phyloP scores from a whole-genome alignment of 2,888 invertebrate species.

The Tenthredo livida region DNA sequence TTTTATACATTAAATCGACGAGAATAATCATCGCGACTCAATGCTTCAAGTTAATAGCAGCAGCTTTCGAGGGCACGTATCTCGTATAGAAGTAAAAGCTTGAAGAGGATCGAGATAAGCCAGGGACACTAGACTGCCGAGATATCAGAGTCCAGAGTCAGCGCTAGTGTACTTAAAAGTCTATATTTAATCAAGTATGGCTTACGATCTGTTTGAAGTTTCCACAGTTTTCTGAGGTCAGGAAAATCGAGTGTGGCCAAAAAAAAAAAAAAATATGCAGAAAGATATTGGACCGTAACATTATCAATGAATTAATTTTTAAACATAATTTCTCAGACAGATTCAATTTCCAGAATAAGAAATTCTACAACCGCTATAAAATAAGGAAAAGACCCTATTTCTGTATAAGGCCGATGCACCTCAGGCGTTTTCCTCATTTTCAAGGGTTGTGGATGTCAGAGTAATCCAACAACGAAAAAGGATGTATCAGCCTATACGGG shows the following conservation, averaged over 20 bases:
- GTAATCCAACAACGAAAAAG: not conserved
- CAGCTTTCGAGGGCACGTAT: not conserved
- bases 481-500: not conserved
- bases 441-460: not conserved
- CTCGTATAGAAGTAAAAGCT: not conserved
- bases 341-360: not conserved
- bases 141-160: constrained; percentile 12
- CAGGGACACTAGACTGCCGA: not conserved
- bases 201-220: not conserved
- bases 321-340: not conserved
- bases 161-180: not conserved
- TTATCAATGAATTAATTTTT: too few relatives aligned
- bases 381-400: not conserved
- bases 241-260: not conserved
- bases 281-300: not conserved
- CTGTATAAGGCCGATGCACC: not conserved
- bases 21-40: not conserved
- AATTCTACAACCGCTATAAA: not conserved
- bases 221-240: not conserved
- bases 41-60: not conserved
- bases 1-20: not conserved
- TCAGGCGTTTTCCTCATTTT: not conserved
- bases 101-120: constrained; percentile 1
- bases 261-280: not conserved
- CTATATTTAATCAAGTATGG: not conserved